phyloP scores from a whole-genome alignment of 2,113 vertebrate genomes.

The Edolisoma coerulescens region DNA sequence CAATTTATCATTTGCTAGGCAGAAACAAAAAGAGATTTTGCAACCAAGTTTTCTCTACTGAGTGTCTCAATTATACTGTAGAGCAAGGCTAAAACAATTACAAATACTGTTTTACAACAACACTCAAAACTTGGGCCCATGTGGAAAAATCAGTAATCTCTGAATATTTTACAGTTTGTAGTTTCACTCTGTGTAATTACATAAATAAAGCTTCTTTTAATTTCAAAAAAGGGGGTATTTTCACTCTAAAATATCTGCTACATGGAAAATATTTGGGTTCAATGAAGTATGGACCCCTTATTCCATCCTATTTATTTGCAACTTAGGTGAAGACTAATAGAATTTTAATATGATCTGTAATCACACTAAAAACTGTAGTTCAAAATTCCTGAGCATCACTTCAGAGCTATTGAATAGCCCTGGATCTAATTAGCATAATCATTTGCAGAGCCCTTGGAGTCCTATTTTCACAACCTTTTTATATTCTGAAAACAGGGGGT shows the following conservation, averaged over 20 bases:
- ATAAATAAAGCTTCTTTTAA: not conserved
- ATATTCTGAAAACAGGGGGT: slow-evolving; percentile 64
- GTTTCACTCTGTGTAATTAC: not conserved
- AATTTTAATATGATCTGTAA: slow-evolving; percentile 73
- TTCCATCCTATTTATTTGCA: not conserved
- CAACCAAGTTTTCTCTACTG: slow-evolving; percentile 68
- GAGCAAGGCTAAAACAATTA: not conserved
- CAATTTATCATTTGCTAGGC: slow-evolving; percentile 72
- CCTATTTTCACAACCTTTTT: slow-evolving; percentile 50
- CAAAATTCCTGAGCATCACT: slow-evolving; percentile 70
- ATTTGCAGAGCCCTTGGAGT: slow-evolving; percentile 49
- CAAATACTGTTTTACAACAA: not conserved
- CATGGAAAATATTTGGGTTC: not conserved
- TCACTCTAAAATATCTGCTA: not conserved
- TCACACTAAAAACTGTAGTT: slow-evolving; percentile 71
- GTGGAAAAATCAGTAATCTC: not conserved
- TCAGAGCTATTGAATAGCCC: slow-evolving; percentile 60
- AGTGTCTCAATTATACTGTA: slow-evolving; percentile 56
- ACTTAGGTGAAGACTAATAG: slow-evolving; percentile 61
- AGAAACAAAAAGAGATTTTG: slow-evolving; percentile 61
- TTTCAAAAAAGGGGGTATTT: not conserved
- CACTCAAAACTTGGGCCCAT: not conserved
- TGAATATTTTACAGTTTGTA: not conserved
- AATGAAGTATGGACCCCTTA: not conserved
- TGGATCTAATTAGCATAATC: slow-evolving; percentile 55